These are phyloP conservation scores for Agrochola circellaris DNA, from an alignment of 2,888 invertebrate species.

Conservation along the genomic window DNA sequence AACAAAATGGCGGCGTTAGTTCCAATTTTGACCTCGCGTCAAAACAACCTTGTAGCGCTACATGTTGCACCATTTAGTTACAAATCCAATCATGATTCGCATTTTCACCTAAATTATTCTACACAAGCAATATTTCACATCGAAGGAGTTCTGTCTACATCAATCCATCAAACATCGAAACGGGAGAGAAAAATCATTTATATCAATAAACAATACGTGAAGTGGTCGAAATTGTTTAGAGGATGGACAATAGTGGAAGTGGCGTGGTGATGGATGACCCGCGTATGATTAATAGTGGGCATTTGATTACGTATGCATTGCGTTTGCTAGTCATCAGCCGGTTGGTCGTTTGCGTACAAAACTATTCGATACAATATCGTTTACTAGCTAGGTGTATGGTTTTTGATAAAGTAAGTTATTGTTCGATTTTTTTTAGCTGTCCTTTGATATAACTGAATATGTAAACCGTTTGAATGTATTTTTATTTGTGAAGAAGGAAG, in stretches of 20 bases:
- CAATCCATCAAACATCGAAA: slow-evolving; percentile 65
- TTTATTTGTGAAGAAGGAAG: neutral
- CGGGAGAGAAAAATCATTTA: slow-evolving; percentile 72
- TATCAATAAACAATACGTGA: slow-evolving; percentile 70
- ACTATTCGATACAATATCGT: slow-evolving; percentile 4
- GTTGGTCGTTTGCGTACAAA: slow-evolving; percentile 8
- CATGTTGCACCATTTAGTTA: neutral
- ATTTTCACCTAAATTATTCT: neutral
- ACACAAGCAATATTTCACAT: slow-evolving; percentile 36
- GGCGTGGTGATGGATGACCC: slow-evolving; percentile 66
- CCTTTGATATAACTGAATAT: neutral
- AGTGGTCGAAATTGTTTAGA: slow-evolving; percentile 65
- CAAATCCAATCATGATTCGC: slow-evolving; percentile 4
- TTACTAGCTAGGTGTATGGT: neutral
- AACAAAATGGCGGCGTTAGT: neutral
- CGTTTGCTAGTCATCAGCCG: slow-evolving; percentile 41
- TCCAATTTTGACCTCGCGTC: neutral
- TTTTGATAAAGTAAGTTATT: neutral
- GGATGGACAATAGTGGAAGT: slow-evolving; percentile 64
- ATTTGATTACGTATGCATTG: slow-evolving; percentile 64
- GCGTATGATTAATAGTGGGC: slow-evolving; percentile 67
- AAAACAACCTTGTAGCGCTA: neutral
- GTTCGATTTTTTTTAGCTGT: neutral
- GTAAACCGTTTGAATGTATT: neutral
- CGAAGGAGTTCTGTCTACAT: slow-evolving; percentile 27